Conservation (phyloP, 2,797 vertebrate species). For the Macroramphosus scolopax region DNA sequence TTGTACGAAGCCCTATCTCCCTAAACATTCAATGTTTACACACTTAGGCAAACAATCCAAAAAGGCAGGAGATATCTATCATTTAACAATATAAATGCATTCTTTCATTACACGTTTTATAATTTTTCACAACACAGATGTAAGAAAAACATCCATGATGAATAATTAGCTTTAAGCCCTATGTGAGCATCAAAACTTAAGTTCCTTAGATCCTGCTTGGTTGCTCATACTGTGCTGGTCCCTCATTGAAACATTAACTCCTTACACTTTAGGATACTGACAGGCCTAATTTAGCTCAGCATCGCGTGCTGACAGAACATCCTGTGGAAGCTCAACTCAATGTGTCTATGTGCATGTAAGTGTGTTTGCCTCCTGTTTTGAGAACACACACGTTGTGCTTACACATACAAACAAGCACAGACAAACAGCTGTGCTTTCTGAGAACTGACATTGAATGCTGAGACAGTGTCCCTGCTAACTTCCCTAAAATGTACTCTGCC, state of each 20-base stretch:
- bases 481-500: slow-evolving; percentile 38
- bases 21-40: no score
- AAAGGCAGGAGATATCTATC: neutral
- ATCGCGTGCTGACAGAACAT: slow-evolving; percentile 29
- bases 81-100: slow-evolving; percentile 1
- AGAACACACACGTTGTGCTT: slow-evolving; percentile 12
- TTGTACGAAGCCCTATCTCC: no score
- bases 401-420: slow-evolving; percentile 26
- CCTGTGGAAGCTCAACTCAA: slow-evolving; percentile 16
- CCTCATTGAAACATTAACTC: slow-evolving; percentile 12
- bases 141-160: no score
- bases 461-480: slow-evolving; percentile 30
- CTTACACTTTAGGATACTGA: slow-evolving; percentile 25
- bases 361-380: no score
- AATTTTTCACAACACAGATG: no score
- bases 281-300: slow-evolving; percentile 35
- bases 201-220: no score
- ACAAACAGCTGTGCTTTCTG: slow-evolving; percentile 24
- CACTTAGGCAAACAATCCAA: neutral
- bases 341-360: no score
- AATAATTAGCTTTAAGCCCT: no score
- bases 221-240: no score
- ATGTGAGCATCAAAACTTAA: no score
- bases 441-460: slow-evolving; percentile 17
- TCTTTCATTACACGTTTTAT: no score